A percentile compares a stretch with the other conserved stretches of the same genome.
Conservation (phyloP, 2,888 invertebrate genomes). For the Cantharis rufa region DNA sequence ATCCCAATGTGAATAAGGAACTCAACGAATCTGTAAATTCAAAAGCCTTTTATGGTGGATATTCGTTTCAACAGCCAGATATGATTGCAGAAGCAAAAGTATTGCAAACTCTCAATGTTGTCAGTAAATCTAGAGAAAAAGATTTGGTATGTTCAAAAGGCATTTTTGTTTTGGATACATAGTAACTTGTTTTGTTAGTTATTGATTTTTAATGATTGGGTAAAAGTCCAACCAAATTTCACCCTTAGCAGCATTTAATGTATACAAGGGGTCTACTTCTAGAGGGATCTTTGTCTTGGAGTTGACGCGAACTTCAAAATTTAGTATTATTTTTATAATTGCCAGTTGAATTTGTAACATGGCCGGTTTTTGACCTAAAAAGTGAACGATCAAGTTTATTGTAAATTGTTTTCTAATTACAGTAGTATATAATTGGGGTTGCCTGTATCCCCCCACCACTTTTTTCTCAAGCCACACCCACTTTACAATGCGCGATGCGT, state of each 20-base stretch:
- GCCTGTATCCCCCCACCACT: too few species aligned
- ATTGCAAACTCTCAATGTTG: slow-evolving; percentile 42
- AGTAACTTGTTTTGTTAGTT: background rate
- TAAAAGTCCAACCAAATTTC: slow-evolving; percentile 38
- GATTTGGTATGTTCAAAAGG: slow-evolving; percentile 18
- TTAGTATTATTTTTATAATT: slow-evolving; percentile 45
- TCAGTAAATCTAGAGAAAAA: slow-evolving; percentile 9
- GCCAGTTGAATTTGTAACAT: slow-evolving; percentile 15
- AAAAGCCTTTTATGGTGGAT: slow-evolving; percentile 47
- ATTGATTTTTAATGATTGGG: background rate
- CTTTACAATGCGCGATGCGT: too few species aligned
- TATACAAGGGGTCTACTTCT: slow-evolving; percentile 37
- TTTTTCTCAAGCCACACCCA: too few species aligned
- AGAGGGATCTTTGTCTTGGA: slow-evolving; percentile 40
- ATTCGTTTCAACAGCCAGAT: slow-evolving; percentile 34
- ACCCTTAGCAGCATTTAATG: slow-evolving; percentile 36
- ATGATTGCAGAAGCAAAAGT: slow-evolving; percentile 43
- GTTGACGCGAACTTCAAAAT: slow-evolving; percentile 47
- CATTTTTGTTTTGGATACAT: background rate
- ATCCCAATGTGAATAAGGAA: slow-evolving; percentile 56
- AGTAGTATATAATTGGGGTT: too few species aligned
- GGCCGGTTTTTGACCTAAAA: background rate
- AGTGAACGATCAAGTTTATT: background rate
- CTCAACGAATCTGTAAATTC: slow-evolving; percentile 51
- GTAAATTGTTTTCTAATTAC: too few species aligned